Evolutionary conservation across 2,888 invertebrate genomes (phyloP).

Genomic region (Plemyria rubiginata): DNA sequence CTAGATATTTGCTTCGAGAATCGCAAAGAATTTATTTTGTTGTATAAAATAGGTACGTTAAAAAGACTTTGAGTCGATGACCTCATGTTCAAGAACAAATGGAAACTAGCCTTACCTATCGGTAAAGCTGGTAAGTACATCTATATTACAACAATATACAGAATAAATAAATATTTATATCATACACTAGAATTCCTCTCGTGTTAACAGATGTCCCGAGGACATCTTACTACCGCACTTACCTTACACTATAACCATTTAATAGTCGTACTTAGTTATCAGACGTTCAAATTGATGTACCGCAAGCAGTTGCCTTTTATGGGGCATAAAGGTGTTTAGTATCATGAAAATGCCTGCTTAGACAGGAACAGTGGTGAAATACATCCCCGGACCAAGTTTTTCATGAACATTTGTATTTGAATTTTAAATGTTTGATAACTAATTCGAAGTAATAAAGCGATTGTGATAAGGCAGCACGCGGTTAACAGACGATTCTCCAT

Average conservation of each 20-base stretch:
- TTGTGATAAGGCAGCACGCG: background rate
- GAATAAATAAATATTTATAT: conserved; percentile 14
- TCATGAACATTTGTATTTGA: background rate
- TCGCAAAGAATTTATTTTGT: no score
- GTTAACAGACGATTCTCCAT: background rate
- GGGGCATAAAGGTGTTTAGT: no score
- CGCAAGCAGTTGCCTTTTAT: no score
- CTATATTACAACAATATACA: conserved; percentile 21
- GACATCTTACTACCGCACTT: background rate
- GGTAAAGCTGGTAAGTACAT: background rate
- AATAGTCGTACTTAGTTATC: background rate
- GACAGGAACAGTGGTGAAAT: no score
- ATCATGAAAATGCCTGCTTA: no score
- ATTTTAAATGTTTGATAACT: background rate
- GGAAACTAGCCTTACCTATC: no score
- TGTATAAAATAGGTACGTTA: no score
- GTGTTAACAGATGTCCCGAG: background rate
- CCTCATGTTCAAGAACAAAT: no score
- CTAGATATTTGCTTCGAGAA: no score
- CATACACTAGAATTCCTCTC: background rate
- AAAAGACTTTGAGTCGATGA: no score
- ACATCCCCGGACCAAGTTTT: no score
- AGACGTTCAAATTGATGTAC: background rate
- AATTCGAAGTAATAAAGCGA: background rate
- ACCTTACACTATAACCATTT: background rate